Evolutionary conservation across 2,888 invertebrate genomes (phyloP).

Genomic region (Beris chalybata): DNA sequence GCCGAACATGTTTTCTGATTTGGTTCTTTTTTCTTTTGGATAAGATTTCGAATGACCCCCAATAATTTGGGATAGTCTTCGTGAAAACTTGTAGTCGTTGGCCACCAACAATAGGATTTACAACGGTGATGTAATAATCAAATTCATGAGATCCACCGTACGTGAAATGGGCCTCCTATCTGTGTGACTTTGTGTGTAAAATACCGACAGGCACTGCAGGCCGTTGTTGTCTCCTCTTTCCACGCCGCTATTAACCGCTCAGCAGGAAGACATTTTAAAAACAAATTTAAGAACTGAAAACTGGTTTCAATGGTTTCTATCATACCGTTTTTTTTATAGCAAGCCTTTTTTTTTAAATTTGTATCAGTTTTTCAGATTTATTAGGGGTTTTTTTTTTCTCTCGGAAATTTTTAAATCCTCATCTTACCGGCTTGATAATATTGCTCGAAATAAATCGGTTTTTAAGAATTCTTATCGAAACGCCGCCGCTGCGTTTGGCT

Average conservation of each 20-base stretch:
- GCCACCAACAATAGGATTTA: constrained; percentile 37
- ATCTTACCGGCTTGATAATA: constrained; percentile 5
- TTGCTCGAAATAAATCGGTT: constrained; percentile 14
- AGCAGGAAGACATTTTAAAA: constrained; percentile 40
- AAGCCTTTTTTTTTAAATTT: constrained; percentile 5
- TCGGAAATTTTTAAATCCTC: constrained; percentile 18
- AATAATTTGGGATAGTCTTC: too few relatives aligned
- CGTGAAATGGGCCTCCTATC: constrained; percentile 30
- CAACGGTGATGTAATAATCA: constrained; percentile 35
- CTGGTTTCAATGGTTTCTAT: constrained; percentile 16
- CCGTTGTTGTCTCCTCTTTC: constrained; percentile 39
- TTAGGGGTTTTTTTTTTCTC: constrained; percentile 13
- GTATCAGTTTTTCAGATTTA: constrained; percentile 19
- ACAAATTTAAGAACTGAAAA: constrained; percentile 36
- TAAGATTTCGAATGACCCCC: too few relatives aligned
- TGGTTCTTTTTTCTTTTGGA: too few relatives aligned
- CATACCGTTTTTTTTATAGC: too few relatives aligned
- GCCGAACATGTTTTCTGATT: too few relatives aligned
- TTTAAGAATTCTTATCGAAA: background rate
- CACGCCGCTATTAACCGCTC: constrained; percentile 39
- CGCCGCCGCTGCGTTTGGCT: background rate
- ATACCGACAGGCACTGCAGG: constrained; percentile 33
- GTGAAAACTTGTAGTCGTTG: constrained; percentile 18
- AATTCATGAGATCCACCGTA: constrained; percentile 32
- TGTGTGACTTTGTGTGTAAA: constrained; percentile 29